A percentile compares a stretch with the other conserved stretches of the same genome.
phyloP scores from a whole-genome alignment of 2,888 invertebrate species.

The Drepana falcataria region DNA sequence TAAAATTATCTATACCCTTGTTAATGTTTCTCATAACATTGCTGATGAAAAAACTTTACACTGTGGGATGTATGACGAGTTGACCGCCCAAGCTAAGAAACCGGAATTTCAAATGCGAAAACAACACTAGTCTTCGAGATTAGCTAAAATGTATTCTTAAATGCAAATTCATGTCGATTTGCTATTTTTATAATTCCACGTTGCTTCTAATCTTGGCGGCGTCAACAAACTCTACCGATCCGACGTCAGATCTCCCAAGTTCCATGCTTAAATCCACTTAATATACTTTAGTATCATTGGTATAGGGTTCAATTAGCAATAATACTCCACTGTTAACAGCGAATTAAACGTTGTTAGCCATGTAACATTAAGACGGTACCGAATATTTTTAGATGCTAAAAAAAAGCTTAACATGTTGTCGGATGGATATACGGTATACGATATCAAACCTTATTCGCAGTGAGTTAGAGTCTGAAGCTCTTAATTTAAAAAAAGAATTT shows the following conservation, averaged over 20 bases:
- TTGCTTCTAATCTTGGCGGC: slow-evolving; percentile 28
- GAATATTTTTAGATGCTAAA: slow-evolving; percentile 19
- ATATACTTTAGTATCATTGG: background rate
- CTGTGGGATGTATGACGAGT: too few relatives aligned
- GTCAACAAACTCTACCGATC: slow-evolving; percentile 17
- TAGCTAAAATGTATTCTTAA: slow-evolving; percentile 28
- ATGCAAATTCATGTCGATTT: slow-evolving; percentile 24
- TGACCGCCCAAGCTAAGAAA: background rate
- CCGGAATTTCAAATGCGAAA: slow-evolving; percentile 4
- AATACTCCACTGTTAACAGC: background rate
- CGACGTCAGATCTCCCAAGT: background rate
- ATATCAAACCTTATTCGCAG: background rate
- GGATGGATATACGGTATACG: background rate
- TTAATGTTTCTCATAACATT: too few relatives aligned
- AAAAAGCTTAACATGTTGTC: slow-evolving; percentile 4
- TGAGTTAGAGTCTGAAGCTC: background rate
- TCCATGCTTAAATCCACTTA: background rate
- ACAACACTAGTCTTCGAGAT: slow-evolving; percentile 11
- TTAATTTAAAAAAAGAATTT: too few relatives aligned
- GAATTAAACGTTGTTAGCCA: background rate
- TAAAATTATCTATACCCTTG: too few relatives aligned
- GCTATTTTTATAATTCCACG: slow-evolving; percentile 31
- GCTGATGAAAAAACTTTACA: too few relatives aligned
- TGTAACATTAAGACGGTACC: background rate
- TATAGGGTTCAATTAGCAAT: background rate